A percentile compares a stretch with the other conserved stretches of the same genome.
These are phyloP conservation scores for Platygyra sinensis DNA, from an alignment of 64 coral and sea anemone genomes.

Conservation along the genomic window DNA sequence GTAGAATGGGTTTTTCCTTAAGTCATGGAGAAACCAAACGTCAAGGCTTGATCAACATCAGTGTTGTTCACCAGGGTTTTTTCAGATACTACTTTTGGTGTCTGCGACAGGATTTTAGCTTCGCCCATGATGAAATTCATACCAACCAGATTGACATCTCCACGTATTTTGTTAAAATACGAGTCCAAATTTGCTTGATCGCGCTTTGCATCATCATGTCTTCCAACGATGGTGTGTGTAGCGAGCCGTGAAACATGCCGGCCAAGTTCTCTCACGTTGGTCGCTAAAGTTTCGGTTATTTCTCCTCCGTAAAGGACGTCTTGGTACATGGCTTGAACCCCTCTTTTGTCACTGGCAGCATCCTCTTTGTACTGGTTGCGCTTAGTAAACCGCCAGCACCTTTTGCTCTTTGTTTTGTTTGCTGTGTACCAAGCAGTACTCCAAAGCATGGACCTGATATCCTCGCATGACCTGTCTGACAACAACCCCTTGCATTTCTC, in stretches of 20 bases:
- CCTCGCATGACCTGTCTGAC: background rate
- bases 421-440: background rate
- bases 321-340: background rate
- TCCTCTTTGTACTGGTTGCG: background rate
- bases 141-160: background rate
- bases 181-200: background rate
- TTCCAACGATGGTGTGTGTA: background rate
- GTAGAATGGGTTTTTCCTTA: too few species aligned
- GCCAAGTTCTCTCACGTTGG: background rate
- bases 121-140: conserved; percentile 5
- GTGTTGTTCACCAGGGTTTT: background rate
- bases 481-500: background rate
- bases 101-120: conserved; percentile 2
- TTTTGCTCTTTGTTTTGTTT: background rate
- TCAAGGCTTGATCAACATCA: background rate
- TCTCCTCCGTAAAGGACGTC: background rate
- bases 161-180: background rate
- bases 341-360: background rate
- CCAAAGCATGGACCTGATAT: background rate
- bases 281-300: background rate
- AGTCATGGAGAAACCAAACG: background rate
- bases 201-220: background rate
- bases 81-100: background rate
- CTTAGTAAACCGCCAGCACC: background rate
- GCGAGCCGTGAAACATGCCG: background rate